Conservation (phyloP, 2,797 vertebrate species). For the Spinus olivaceus region DNA sequence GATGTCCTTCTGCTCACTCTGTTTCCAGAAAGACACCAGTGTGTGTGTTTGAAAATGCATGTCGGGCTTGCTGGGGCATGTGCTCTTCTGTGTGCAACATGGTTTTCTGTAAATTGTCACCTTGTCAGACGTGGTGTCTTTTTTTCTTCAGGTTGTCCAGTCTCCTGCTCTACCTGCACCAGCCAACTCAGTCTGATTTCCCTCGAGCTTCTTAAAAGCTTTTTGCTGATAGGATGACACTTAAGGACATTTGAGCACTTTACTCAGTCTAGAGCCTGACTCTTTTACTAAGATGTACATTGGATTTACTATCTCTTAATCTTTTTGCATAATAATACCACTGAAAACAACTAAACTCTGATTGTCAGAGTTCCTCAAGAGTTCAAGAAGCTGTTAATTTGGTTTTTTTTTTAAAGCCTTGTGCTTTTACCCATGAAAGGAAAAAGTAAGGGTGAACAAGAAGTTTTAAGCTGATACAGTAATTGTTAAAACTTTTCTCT, state of each 20-base stretch:
- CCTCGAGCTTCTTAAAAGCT: neutral
- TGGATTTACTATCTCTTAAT: neutral
- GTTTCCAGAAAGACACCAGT: neutral
- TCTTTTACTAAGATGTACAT: neutral
- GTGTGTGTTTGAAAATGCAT: neutral
- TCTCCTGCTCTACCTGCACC: neutral
- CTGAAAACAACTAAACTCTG: neutral
- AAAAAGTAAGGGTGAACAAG: neutral
- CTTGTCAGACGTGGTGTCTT: neutral
- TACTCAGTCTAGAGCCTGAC: neutral
- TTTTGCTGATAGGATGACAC: neutral
- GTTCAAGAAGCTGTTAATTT: neutral
- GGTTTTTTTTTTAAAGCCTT: neutral
- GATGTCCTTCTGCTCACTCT: neutral
- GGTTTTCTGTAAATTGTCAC: accelerated
- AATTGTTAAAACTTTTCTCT: neutral
- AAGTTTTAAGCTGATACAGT: neutral
- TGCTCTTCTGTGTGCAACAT: accelerated
- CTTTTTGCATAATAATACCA: neutral
- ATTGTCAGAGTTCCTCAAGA: neutral
- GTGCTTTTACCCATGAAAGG: neutral
- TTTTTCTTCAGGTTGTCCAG: neutral
- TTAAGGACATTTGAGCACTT: neutral
- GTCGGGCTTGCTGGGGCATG: neutral
- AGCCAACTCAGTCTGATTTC: neutral